Evolutionary conservation across 2,113 vertebrate species (phyloP), one percentile per base, ranked within the genome.

Genomic region (Syngnathus typhle): DNA sequence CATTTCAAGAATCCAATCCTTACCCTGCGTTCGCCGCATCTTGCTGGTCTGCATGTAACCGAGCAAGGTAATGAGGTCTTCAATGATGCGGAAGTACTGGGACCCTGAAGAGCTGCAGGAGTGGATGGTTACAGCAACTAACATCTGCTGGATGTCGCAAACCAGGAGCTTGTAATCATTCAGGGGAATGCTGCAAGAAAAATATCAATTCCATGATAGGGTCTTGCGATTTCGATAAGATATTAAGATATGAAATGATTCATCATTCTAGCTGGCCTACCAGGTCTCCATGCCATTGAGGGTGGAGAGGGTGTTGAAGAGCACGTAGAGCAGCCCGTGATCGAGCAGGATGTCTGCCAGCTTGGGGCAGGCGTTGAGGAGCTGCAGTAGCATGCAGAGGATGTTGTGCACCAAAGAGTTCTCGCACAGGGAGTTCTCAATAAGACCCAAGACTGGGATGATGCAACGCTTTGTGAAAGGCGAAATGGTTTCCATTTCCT

Each of bases 21-120:
- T 93, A 99, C 97, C 93, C 87, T 91, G 93, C 32, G 95, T 98
- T 80, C 88, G 94, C 70, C 88, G 83, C 83, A 94, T 94, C 92
- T 94, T 95, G 92, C 94, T 98, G 49, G 91, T 95, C 83, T 96
- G 94, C 89, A 98, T 93, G 89, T 94, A 93, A 77, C 95, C 95
- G 77, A 99, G 91, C 72, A 99, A 89, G 38, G 96, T 93, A 85
- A 98, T 93, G 75, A 99, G 94, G 82, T 98, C 97, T 88, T 99
- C 97, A 70, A 99, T 95, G 86, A 99, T 96, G 85, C 95, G 94
- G 85, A 99, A 98, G 87, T 99, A 98, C 8, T 98, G 97, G 69
- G 94, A 92, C 77, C 97, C 96, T 4, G 95, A 96, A 51, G 94
- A 96, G 87, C 95, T 98, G 90, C 97, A 98, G 75, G 96, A 95